Evolutionary conservation across 1,140 invertebrate species (phyloP), one percentile per base, ranked within the genome.

Genomic region (Drosophila nasuta): DNA sequence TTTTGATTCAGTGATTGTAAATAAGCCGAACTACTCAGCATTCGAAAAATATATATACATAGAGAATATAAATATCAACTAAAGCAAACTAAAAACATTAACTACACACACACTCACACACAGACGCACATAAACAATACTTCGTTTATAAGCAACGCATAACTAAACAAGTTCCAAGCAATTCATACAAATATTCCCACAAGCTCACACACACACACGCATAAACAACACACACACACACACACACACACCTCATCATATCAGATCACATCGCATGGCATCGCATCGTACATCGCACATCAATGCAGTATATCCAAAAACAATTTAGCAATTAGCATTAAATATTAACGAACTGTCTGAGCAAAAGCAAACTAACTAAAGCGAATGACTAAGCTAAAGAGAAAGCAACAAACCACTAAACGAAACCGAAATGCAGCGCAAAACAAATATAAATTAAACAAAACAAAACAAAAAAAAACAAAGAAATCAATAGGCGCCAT

Each of bases 241-340:
- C 38, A 13, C 13, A 13, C 13, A 45, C 33, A 63, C 52, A 45
- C 45, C 51, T 30, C 57, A 46, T 46, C 51, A 67, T 41, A 57
- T 54, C 66, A 54, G 20, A 52, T 49, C 62, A 51, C 45, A 38
- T 30, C 38, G 4, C 33, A 52, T 46, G 8, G 15, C 41, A 56
- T 46, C n/a, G 15, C 41, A 56, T 38, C 35, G 35, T 0, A 25
- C 20, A 38, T 59, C 13, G 71, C 82, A 87, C 79, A 81, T 75
- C 70, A 86, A 77, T 58, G 65, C 67, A 82, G 67, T 70, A 75
- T 83, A 88, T 83, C 69, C 58, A 49, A 64, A 25, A 68, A 77
- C 63, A 87, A 88, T 83, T 88, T 88, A 83, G 63, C 85, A 88
- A 80, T 83, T 83, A 88, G 65, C 72, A 82, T 83, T 83, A 88